Evolutionary conservation across 1,140 invertebrate genomes (phyloP), one percentile per base, ranked within the genome.

Genomic region (Zaprionus ornatus): DNA sequence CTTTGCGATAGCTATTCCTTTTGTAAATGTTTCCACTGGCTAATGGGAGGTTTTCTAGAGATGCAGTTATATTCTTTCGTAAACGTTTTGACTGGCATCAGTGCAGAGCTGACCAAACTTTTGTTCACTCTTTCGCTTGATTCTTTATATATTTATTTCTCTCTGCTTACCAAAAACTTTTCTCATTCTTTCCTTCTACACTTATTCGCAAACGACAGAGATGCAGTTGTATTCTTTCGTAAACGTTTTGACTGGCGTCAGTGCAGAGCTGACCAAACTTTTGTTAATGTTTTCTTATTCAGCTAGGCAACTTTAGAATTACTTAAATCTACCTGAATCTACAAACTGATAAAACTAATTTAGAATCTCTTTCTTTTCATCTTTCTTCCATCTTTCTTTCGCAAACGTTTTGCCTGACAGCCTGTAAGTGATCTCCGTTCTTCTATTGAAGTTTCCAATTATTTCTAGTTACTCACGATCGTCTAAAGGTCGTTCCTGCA

Each of bases 371-470:
- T 10, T 29, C 2, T 32, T 32, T 32, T 32, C 29, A 32, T 10
- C 9, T 32, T 2, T 3, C n/a, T 32, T 32, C 3, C 27, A 10
- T 10, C 29, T 32, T 32, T 32, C 29, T 32, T 66, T 56, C 52
- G 32, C 40, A 56, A 66, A 56, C 48, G 50, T 70, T 62, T 62
- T 4, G 23, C 50, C 19, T 56, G 61, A 21, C 19, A 27, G 19
- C 60, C 55, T 54, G 19, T n/a, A 15, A 57, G 10, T 12, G 4
- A 23, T 27, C 23, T 27, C 4, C 15, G 23, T 6, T 27, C 50
- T 15, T 54, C 21, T 21, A 5, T 6, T 29, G 25, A 21, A 32
- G 17, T 10, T 19, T 32, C 29, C 3, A 15, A 19, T 9, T 12
- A 4, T 23, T 50, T 50, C 45, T 10, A 23, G 19, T 50, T 50